Percentiles rank a stretch among this genome's conserved stretches.
phyloP scores from a whole-genome alignment of 2,888 invertebrate species.

The Lordiphosa fenestrarum region DNA sequence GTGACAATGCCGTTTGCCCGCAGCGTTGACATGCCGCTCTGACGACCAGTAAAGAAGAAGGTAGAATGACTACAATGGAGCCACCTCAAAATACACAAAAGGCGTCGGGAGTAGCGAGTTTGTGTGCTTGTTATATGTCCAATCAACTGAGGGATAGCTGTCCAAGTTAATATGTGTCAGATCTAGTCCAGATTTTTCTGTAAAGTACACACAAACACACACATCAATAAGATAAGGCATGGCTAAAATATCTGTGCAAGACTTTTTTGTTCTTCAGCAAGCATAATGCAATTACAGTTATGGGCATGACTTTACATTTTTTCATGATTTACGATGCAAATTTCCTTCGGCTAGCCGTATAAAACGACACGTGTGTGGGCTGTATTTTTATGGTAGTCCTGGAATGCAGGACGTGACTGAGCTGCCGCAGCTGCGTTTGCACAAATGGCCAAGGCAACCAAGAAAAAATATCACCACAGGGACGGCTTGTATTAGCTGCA shows the following conservation, averaged over 20 bases:
- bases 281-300: conserved; percentile 35
- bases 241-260: not conserved
- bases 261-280: conserved; percentile 19
- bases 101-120: conserved; percentile 12
- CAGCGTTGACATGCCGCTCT: conserved; percentile 39
- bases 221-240: too few species aligned
- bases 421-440: conserved; percentile 66
- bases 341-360: conserved; percentile 25
- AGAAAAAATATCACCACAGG: conserved; percentile 2
- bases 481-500: too few species aligned
- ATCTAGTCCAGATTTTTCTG: too few species aligned
- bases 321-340: conserved; percentile 45
- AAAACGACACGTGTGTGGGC: conserved; percentile 34
- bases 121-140: conserved; percentile 1
- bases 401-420: conserved; percentile 53
- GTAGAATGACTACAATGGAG: conserved; percentile 23
- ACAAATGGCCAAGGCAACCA: conserved; percentile 60
- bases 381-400: conserved; percentile 32
- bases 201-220: too few species aligned
- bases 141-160: not conserved
- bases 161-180: not conserved
- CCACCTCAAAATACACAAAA: conserved; percentile 11
- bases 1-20: conserved; percentile 26
- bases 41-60: conserved; percentile 31
- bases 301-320: conserved; percentile 24